phyloP scores from a whole-genome alignment of 2,797 vertebrate species.

The Malurus splendens region DNA sequence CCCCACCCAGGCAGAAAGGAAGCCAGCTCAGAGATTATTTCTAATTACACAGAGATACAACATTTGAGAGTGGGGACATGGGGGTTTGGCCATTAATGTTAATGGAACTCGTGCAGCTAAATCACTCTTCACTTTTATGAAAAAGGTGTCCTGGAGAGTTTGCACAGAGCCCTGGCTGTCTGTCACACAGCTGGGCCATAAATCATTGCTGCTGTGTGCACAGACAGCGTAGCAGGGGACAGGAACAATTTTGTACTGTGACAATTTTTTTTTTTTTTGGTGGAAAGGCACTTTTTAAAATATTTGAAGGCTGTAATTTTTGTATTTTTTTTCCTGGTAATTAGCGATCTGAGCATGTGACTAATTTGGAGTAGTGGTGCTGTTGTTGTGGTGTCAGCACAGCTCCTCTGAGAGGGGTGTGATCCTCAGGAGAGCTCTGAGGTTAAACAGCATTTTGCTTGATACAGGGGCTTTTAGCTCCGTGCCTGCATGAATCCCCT shows the following conservation, averaged over 20 bases:
- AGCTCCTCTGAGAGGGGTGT: neutral
- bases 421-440: neutral
- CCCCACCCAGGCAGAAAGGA: neutral
- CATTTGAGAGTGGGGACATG: neutral
- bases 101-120: constrained; percentile 23
- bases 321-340: neutral
- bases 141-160: constrained; percentile 15
- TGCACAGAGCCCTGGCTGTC: neutral
- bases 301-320: neutral
- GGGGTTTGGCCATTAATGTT: constrained; percentile 41
- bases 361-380: neutral
- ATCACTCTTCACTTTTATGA: neutral
- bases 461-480: neutral
- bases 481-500: neutral
- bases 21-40: constrained; percentile 28
- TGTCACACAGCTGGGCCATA: constrained; percentile 18
- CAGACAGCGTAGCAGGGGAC: neutral
- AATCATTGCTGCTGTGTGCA: neutral
- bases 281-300: neutral
- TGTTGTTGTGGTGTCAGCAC: neutral
- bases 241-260: neutral
- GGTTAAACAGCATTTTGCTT: neutral
- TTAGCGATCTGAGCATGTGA: neutral
- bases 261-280: neutral
- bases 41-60: neutral